Conservation (phyloP, 2,113 vertebrate genomes). For the Xenopus borealis region DNA sequence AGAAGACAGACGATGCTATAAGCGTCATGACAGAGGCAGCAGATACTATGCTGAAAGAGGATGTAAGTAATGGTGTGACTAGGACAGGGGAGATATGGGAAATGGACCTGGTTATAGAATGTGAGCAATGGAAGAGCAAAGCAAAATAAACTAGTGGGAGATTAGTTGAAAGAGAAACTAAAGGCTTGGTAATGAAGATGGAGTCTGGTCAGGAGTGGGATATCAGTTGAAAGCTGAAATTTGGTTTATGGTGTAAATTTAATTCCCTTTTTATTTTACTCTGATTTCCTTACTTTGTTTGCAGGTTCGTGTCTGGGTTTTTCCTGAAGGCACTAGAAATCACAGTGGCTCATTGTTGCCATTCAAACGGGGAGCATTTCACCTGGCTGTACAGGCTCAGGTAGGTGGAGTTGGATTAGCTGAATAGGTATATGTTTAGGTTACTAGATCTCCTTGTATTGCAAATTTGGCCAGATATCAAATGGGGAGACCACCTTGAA, state of each 20-base stretch:
- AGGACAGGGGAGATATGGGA: neutral
- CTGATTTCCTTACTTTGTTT: constrained; percentile 24
- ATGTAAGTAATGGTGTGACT: constrained; percentile 56
- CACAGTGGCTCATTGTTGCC: constrained; percentile 66
- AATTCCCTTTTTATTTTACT: no score
- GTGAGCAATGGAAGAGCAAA: neutral
- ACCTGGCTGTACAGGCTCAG: constrained; percentile 74
- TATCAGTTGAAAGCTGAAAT: no score
- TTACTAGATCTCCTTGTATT: no score
- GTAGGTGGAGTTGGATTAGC: constrained; percentile 46
- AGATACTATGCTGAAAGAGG: constrained; percentile 57
- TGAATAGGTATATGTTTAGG: neutral
- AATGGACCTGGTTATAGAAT: neutral
- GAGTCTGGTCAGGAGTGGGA: no score
- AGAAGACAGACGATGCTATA: constrained; percentile 63
- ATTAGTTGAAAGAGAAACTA: no score
- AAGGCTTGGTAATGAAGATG: no score
- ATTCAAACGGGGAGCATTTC: constrained; percentile 75
- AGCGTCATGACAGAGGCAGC: constrained; percentile 62
- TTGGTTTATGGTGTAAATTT: no score
- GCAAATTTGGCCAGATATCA: no score
- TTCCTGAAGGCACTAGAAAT: constrained; percentile 74
- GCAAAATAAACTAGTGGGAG: neutral
- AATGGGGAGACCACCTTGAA: no score
- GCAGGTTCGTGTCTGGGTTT: constrained; percentile 70